Percentiles rank a stretch among this genome's conserved stretches.
Evolutionary conservation across 92 coral and sea anemone genomes (phyloP).

Genomic region (Paramuricea clavata): DNA sequence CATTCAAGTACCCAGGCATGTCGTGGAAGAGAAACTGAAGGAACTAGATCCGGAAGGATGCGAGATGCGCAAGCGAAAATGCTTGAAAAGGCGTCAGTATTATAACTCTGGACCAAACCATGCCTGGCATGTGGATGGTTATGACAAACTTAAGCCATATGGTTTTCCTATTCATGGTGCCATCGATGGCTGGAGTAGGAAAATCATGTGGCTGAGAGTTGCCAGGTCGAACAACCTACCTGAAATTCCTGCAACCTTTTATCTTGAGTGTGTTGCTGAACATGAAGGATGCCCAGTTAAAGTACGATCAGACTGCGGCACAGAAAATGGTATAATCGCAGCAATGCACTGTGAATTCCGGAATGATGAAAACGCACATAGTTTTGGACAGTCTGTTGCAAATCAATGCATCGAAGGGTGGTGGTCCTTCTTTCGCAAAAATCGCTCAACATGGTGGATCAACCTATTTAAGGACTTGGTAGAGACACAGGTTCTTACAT

Average conservation of each 20-base stretch:
- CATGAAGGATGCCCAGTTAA: neutral
- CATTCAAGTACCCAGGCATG: slow-evolving; percentile 58
- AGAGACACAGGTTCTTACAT: neutral
- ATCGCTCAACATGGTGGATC: neutral
- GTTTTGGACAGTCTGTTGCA: neutral
- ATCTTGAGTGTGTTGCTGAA: neutral
- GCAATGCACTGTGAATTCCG: neutral
- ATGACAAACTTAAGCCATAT: slow-evolving; percentile 43
- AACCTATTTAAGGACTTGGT: neutral
- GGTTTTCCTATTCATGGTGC: slow-evolving; percentile 43
- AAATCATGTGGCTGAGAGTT: slow-evolving; percentile 43
- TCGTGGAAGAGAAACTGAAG: slow-evolving; percentile 32
- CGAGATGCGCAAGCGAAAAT: slow-evolving; percentile 10
- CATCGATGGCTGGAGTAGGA: slow-evolving; percentile 52
- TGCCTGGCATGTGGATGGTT: slow-evolving; percentile 55
- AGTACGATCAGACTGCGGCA: neutral
- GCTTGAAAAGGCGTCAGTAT: slow-evolving; percentile 39
- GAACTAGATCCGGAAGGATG: slow-evolving; percentile 58
- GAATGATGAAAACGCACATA: neutral
- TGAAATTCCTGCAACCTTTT: slow-evolving; percentile 10
- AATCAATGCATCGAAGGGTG: neutral
- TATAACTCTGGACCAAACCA: slow-evolving; percentile 39
- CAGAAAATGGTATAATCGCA: neutral
- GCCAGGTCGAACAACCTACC: slow-evolving; percentile 34
- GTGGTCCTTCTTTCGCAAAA: neutral